Conservation (phyloP, 1,140 invertebrate genomes). For the Polypedilum vanderplanki region DNA sequence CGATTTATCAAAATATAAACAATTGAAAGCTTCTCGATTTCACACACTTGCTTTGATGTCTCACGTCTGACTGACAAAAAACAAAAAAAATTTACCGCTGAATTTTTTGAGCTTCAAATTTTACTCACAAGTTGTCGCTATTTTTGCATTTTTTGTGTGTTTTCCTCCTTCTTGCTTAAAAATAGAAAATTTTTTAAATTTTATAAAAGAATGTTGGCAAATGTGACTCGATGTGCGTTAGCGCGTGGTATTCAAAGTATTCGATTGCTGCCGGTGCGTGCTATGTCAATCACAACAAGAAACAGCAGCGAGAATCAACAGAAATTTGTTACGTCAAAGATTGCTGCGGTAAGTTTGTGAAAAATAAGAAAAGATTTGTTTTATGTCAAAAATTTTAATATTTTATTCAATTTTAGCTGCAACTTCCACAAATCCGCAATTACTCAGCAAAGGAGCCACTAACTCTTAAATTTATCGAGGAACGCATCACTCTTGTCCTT, state of each 20-base stretch:
- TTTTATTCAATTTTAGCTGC: background rate
- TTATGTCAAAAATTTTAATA: background rate
- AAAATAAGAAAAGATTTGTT: background rate
- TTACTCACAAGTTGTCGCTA: background rate
- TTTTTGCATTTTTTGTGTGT: background rate
- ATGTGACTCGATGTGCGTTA: background rate
- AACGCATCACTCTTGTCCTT: constrained; percentile 85
- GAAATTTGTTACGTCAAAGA: constrained; percentile 12
- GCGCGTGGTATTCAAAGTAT: background rate
- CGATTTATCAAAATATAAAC: too few relatives aligned
- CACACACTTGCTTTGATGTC: too few relatives aligned
- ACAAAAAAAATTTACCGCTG: background rate
- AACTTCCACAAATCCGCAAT: background rate
- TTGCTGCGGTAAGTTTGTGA: background rate
- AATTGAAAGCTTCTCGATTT: too few relatives aligned
- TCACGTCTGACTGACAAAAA: too few relatives aligned
- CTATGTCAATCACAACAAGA: background rate
- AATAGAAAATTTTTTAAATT: constrained; percentile 11
- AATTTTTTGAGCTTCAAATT: background rate
- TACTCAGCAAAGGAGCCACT: constrained; percentile 54
- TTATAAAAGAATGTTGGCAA: background rate
- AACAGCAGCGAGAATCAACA: background rate
- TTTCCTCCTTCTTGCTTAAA: background rate
- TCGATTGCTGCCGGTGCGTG: background rate
- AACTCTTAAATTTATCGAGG: constrained; percentile 71